phyloP scores from a whole-genome alignment of 30 jellyfish, hydroid and myxozoan species.

The Hydractinia symbiolongicarpus region DNA sequence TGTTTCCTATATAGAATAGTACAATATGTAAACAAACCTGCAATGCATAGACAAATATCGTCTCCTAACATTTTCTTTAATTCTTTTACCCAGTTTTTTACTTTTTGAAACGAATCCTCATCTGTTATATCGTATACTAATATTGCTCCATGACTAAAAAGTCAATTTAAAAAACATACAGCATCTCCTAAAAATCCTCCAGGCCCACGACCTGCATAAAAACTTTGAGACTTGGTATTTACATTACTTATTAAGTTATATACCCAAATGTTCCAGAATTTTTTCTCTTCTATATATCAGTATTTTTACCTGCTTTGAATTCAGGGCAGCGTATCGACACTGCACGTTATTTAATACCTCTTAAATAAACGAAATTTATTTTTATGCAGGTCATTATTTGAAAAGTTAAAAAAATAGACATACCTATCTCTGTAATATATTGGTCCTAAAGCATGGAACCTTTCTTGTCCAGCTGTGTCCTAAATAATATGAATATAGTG shows the following conservation, averaged over 20 bases:
- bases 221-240: not conserved
- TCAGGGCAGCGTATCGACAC: too few species aligned
- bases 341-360: too few species aligned
- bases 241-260: not conserved
- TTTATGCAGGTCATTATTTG: too few species aligned
- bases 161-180: not conserved
- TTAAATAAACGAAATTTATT: too few species aligned
- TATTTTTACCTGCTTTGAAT: not conserved
- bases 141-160: constrained; percentile 81
- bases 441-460: constrained; percentile 97
- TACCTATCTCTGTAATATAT: constrained; percentile 96
- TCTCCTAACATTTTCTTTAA: constrained; percentile 85
- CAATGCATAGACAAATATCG: constrained; percentile 80
- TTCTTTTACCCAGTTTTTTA: constrained; percentile 88
- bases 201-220: not conserved
- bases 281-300: not conserved
- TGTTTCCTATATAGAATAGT: too few species aligned
- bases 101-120: constrained; percentile 85
- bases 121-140: constrained; percentile 83
- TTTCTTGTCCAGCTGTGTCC: constrained; percentile 99
- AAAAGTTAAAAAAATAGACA: not conserved
- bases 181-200: too few species aligned
- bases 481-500: constrained; percentile 12
- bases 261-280: not conserved
- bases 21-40: constrained; percentile 45